Conservation (phyloP, 2,888 invertebrate genomes). For the Alsophila aescularia region DNA sequence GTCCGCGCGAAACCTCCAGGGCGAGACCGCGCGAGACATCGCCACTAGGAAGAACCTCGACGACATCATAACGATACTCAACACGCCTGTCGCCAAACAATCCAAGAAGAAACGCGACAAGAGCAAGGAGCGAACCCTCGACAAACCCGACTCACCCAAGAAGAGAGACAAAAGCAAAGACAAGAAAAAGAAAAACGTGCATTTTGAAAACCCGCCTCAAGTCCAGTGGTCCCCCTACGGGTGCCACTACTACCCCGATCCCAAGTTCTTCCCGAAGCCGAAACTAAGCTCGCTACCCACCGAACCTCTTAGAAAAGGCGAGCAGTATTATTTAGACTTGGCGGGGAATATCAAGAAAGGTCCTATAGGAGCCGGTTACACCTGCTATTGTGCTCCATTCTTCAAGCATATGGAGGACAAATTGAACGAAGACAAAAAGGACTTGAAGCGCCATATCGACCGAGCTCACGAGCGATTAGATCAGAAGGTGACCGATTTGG, state of each 20-base stretch:
- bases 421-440: slow-evolving; percentile 91
- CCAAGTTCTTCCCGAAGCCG: slow-evolving; percentile 93
- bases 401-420: slow-evolving; percentile 94
- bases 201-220: slow-evolving; percentile 78
- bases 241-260: slow-evolving; percentile 95
- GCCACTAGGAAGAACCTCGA: slow-evolving; percentile 93
- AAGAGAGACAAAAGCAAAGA: slow-evolving; percentile 74
- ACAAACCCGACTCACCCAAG: slow-evolving; percentile 77
- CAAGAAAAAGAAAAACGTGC: slow-evolving; percentile 82
- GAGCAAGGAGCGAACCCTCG: slow-evolving; percentile 81
- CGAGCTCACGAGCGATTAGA: slow-evolving; percentile 91
- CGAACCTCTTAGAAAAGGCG: slow-evolving; percentile 93
- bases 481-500: slow-evolving; percentile 91
- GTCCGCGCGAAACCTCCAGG: slow-evolving; percentile 90
- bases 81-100: slow-evolving; percentile 80
- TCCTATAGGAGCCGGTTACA: slow-evolving; percentile 96
- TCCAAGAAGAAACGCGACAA: slow-evolving; percentile 76
- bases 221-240: slow-evolving; percentile 95
- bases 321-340: slow-evolving; percentile 97
- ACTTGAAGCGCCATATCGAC: slow-evolving; percentile 90
- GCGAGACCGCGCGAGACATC: slow-evolving; percentile 95
- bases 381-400: slow-evolving; percentile 96
- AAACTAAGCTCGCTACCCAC: slow-evolving; percentile 93
- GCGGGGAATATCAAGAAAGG: slow-evolving; percentile 98
- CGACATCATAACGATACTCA: slow-evolving; percentile 92